Percentiles rank a stretch among this genome's conserved stretches.
Evolutionary conservation across 2,113 vertebrate genomes (phyloP).

Genomic region (Coregonus clupeaformis): DNA sequence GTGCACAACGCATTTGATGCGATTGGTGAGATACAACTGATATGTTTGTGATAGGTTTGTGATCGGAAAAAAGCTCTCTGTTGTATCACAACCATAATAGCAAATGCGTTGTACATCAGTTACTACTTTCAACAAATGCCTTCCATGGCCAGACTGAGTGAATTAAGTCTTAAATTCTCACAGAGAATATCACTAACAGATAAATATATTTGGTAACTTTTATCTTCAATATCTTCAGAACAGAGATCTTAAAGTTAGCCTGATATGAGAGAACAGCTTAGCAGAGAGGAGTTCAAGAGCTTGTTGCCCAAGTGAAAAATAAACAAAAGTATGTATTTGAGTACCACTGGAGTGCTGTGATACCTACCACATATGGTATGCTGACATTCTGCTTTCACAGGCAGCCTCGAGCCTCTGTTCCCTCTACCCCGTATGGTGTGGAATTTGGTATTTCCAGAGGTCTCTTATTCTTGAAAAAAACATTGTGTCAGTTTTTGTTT

Average conservation of each 20-base stretch:
- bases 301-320: neutral
- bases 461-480: slow-evolving; percentile 16
- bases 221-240: neutral
- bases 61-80: too few species aligned
- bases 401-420: slow-evolving; percentile 1
- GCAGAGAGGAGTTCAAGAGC: too few species aligned
- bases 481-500: slow-evolving; percentile 11
- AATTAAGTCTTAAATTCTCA: neutral
- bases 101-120: too few species aligned
- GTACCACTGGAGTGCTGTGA: slow-evolving; percentile 24
- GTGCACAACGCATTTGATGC: too few species aligned
- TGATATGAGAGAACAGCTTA: neutral
- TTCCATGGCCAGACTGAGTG: neutral
- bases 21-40: too few species aligned
- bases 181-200: neutral
- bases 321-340: neutral
- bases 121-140: neutral
- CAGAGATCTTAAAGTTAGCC: neutral
- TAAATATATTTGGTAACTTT: neutral
- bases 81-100: too few species aligned
- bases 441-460: slow-evolving; percentile 27
- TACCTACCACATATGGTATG: slow-evolving; percentile 19
- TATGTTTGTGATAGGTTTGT: too few species aligned
- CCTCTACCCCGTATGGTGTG: slow-evolving; percentile 9
- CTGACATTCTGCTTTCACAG: neutral